A percentile compares a stretch with the other conserved stretches of the same genome.
phyloP scores from a whole-genome alignment of 2,888 invertebrate genomes.

The Torymus texanus region DNA sequence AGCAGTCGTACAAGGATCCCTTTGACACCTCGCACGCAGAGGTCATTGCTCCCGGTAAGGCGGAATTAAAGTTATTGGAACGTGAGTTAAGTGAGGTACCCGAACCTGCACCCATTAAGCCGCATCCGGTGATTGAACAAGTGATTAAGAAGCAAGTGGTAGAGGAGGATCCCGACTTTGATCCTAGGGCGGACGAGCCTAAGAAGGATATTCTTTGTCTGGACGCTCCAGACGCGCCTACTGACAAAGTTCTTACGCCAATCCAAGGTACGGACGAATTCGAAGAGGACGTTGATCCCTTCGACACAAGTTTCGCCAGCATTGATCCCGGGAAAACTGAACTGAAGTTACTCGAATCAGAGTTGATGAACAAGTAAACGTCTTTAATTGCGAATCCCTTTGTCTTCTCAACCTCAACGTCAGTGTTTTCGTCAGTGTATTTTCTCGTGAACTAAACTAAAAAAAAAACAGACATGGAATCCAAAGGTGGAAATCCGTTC shows the following conservation, averaged over 20 bases:
- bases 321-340: conserved; percentile 87
- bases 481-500: conserved; percentile 85
- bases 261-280: conserved; percentile 68
- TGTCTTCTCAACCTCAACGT: too few relatives aligned
- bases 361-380: conserved; percentile 77
- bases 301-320: conserved; percentile 88
- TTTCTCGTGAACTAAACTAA: conserved; percentile 19
- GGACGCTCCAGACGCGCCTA: conserved; percentile 77
- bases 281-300: conserved; percentile 83
- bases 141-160: conserved; percentile 55
- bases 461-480: conserved; percentile 75
- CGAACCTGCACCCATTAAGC: conserved; percentile 67
- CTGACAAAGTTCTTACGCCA: conserved; percentile 73
- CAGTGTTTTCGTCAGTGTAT: conserved; percentile 2
- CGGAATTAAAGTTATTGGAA: conserved; percentile 86
- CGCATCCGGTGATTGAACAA: conserved; percentile 60
- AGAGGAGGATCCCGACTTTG: conserved; percentile 74
- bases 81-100: conserved; percentile 82
- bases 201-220: conserved; percentile 75
- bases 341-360: conserved; percentile 86
- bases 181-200: conserved; percentile 76
- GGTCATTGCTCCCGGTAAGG: conserved; percentile 85
- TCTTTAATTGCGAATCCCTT: background rate
- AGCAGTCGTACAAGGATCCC: conserved; percentile 81
- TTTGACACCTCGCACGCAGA: conserved; percentile 91